Evolutionary conservation across 2,888 invertebrate genomes (phyloP), one percentile per base, ranked within the genome.

Genomic region (Drosophila anomalata): DNA sequence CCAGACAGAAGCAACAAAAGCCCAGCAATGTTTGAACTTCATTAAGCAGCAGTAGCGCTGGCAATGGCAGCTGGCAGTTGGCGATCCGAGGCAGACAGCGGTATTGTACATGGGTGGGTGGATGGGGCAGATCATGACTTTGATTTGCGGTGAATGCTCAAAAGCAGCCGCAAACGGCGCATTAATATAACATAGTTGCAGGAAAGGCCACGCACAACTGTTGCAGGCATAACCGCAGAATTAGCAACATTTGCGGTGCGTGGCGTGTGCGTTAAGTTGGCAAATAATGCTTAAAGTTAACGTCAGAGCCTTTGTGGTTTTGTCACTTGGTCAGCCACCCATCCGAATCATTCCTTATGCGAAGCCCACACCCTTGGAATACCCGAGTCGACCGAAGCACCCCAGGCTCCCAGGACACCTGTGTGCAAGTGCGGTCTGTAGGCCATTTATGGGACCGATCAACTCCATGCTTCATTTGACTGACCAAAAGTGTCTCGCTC

Each of bases 181-280:
- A 68, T 78, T 84, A 81, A 76, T 70, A 78, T 75, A 63, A 65
- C 66, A 76, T 59, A 59, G 56, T 54, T 51, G 20, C 46, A 63
- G 33, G 42, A 7, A 41, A 33, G 22, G 41, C 41, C n/a, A 42
- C 41, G 33, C 54, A 63, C 74, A 86, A 86, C 85, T 71, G 81
- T 78, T 86, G 87, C 78, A 75, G 84, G 52, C 74, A 67, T 39
- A 73, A 83, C 84, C 84, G 59, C 84, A 88, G 83, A 88, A 86
- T 85, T 85, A 88, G 88, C 80, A 80, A 78, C 84, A 73, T 83
- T 78, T 88, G 84, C 73, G 88, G 84, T 77, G 48, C 44, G 72
- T 47, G 68, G 63, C 67, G 73, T 76, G 73, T 69, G 61, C 77
- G 79, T 71, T 82, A 79, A 78, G 80, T 86, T 86, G 78, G 78